phyloP scores from a whole-genome alignment of 2,113 vertebrate species.

The Campylomormyrus numenius region DNA sequence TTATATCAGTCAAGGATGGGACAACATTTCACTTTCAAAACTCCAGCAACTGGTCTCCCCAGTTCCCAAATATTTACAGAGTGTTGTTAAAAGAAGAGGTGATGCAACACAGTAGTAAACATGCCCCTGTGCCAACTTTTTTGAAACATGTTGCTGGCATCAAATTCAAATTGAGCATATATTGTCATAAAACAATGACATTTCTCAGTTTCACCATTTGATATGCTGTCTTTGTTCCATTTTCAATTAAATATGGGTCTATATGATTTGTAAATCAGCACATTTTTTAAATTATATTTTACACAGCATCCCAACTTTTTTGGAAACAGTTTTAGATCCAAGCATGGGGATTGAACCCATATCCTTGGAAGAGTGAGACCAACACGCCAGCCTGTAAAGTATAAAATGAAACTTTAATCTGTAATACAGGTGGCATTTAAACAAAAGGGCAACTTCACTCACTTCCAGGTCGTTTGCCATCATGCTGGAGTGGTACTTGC shows the following conservation, averaged over 20 bases:
- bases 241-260: neutral
- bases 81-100: neutral
- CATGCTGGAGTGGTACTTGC: constrained; percentile 79
- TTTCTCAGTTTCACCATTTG: neutral
- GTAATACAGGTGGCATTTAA: neutral
- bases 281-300: neutral
- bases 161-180: neutral
- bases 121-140: neutral
- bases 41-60: no score
- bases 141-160: neutral
- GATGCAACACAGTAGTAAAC: neutral
- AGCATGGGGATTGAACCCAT: neutral
- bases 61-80: neutral
- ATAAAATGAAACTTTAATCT: neutral
- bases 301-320: neutral
- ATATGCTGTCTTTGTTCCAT: neutral
- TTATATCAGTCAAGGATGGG: neutral
- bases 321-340: neutral
- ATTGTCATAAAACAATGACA: neutral
- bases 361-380: neutral
- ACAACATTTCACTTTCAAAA: neutral
- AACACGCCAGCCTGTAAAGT: neutral
- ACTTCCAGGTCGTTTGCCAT: constrained; percentile 55
- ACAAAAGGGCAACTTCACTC: constrained; percentile 35
- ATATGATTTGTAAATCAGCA: neutral